Base-by-base conservation (phyloP, 2,888 invertebrate species). In the Orthonychiurus folsomi region DNA sequence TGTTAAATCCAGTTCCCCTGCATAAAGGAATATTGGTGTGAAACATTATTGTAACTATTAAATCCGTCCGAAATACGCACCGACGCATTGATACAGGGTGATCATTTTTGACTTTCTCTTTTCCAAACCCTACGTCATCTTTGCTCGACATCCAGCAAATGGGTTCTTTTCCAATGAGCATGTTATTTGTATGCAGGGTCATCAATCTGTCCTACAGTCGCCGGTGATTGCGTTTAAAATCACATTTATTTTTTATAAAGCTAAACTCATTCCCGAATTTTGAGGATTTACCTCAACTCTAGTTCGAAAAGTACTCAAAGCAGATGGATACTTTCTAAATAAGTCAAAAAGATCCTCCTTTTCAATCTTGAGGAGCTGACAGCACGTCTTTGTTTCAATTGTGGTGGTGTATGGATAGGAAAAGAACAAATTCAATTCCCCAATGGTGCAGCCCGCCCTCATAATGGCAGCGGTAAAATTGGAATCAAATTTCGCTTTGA, bases 401-500 rank as follows among this genome's bases (percentile, higher is more conserved):
- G 64, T 66, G 1, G 68, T 65, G 15, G 67, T 63, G 53, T 71
- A 67, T 0, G 71, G 71, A 52, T 61, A 70, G 1, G 69, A 69
- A 28, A 71, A 71, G 20, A 71, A 64, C 1, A 71, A 54, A 55
- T 68, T 70, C 2, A 61, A 57, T 63, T 71, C 71, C n/a, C 71
- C 69, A 60, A 71, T 66, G 23, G 69, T 62, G 21, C 66, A 67
- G 0, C 71, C 71, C 2, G 71, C 62, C 50, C 71, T 18, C 1
- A 69, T 57, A 50, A 71, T 63, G 1, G 65, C 67, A 0, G 68
- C 62, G 1, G 64, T 57, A 9, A 64, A 59, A 5, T 65, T 63
- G n/a, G 56, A 54, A 58, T 63, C 66, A 23, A 64, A 60, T 47
- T 67, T 70, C 1, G 70, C 65, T 56, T 68, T 66, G 12, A 62